These are phyloP conservation scores for Hyposmocoma kahamanoa DNA, from an alignment of 1,140 invertebrate species.

Conservation along the genomic window DNA sequence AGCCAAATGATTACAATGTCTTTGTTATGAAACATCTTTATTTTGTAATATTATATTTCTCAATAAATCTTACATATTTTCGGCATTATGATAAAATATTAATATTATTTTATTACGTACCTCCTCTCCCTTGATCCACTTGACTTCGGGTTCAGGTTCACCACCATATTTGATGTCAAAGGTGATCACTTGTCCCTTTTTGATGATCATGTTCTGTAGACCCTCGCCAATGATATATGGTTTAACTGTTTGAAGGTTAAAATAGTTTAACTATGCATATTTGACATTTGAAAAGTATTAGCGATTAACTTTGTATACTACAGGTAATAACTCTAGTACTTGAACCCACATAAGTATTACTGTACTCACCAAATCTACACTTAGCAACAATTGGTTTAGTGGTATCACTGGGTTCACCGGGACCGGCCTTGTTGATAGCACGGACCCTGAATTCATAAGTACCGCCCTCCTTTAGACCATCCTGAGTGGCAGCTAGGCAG, in stretches of 20 bases:
- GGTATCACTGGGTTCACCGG: constrained; percentile 94
- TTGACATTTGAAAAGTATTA: too few relatives aligned
- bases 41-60: too few relatives aligned
- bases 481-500: constrained; percentile 83
- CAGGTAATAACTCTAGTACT: too few relatives aligned
- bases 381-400: constrained; percentile 97
- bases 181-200: constrained; percentile 94
- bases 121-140: constrained; percentile 84
- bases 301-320: too few relatives aligned
- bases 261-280: too few relatives aligned
- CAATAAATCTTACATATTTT: too few relatives aligned
- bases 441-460: constrained; percentile 97
- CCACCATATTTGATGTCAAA: constrained; percentile 96
- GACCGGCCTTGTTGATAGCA: constrained; percentile 96
- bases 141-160: constrained; percentile 94
- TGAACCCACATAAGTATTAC: not conserved
- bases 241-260: constrained; percentile 84
- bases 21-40: too few relatives aligned
- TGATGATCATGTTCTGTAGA: constrained; percentile 90
- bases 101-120: constrained; percentile 62
- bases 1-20: too few relatives aligned
- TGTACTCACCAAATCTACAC: constrained; percentile 82
- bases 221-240: constrained; percentile 92
- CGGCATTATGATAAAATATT: too few relatives aligned
- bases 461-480: constrained; percentile 93